A percentile compares a stretch with the other conserved stretches of the same genome.
Evolutionary conservation across 2,888 invertebrate genomes (phyloP).

Genomic region (Tachystola acroxantha): DNA sequence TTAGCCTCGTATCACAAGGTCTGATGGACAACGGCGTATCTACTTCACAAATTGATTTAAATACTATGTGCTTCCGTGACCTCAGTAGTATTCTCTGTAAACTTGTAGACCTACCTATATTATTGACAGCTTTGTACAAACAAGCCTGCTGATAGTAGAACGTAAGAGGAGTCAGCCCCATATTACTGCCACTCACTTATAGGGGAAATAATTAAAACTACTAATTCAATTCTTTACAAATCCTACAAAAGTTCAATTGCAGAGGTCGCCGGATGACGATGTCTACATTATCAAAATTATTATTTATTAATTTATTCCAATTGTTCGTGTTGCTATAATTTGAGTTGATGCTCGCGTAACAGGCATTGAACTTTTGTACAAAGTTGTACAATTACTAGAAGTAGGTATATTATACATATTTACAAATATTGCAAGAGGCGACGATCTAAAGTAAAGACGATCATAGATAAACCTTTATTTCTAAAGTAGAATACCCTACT

Average conservation of each 20-base stretch:
- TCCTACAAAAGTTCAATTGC: conserved; percentile 59
- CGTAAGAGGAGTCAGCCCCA: conserved; percentile 50
- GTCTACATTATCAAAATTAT: no score
- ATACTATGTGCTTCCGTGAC: no score
- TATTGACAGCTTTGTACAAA: conserved; percentile 67
- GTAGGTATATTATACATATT: conserved; percentile 13
- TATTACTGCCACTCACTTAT: conserved; percentile 45
- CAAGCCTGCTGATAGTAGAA: conserved; percentile 40
- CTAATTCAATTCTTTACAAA: no score
- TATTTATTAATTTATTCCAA: conserved; percentile 1
- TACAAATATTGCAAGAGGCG: no score
- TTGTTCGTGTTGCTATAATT: conserved; percentile 4
- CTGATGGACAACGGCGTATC: no score
- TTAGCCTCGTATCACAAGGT: no score
- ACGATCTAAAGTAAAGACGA: conserved; percentile 19
- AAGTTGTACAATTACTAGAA: conserved; percentile 43
- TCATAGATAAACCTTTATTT: no score
- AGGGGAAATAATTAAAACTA: conserved; percentile 13
- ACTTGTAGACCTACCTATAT: conserved; percentile 22
- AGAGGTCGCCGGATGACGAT: conserved; percentile 8
- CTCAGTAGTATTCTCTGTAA: conserved; percentile 7
- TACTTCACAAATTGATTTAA: no score
- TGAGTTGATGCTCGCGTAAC: conserved; percentile 19
- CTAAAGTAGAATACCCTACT: no score
- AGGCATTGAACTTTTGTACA: conserved; percentile 68